Evolutionary conservation across 2,797 vertebrate species (phyloP).

Genomic region (Pelodytes ibericus): DNA sequence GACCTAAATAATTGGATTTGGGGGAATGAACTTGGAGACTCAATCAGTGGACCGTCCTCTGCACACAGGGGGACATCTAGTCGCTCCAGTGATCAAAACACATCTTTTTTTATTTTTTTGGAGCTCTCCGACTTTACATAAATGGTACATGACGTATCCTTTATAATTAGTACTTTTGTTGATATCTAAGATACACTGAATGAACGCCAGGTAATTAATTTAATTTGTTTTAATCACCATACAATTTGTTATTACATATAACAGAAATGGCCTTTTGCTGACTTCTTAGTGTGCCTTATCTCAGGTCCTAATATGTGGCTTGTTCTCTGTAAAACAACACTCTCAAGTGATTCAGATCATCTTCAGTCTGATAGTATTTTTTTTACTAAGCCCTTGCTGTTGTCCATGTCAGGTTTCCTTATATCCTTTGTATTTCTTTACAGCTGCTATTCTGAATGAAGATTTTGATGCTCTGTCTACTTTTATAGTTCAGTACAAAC

Average conservation of each 20-base stretch:
- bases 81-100: too few species aligned
- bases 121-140: too few species aligned
- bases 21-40: too few species aligned
- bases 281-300: conserved; percentile 51
- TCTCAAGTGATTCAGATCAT: conserved; percentile 59
- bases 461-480: conserved; percentile 27
- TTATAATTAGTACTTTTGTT: too few species aligned
- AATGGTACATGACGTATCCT: too few species aligned
- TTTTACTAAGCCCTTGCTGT: conserved; percentile 60
- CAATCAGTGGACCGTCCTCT: too few species aligned
- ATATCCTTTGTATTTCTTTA: conserved; percentile 57
- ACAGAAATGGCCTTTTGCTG: conserved; percentile 1
- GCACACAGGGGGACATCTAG: too few species aligned
- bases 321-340: conserved; percentile 54
- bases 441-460: conserved; percentile 36
- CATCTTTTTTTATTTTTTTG: too few species aligned
- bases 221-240: not conserved
- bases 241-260: not conserved
- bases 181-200: not conserved
- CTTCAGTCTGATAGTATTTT: conserved; percentile 54
- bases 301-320: conserved; percentile 1
- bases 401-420: conserved; percentile 58
- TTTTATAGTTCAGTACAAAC: conserved; percentile 41
- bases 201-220: not conserved
- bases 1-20: too few species aligned